A percentile compares a stretch with the other conserved stretches of the same genome.
These are phyloP conservation scores for Syngnathus scovelli DNA, from an alignment of 2,113 vertebrate species.

Conservation along the genomic window DNA sequence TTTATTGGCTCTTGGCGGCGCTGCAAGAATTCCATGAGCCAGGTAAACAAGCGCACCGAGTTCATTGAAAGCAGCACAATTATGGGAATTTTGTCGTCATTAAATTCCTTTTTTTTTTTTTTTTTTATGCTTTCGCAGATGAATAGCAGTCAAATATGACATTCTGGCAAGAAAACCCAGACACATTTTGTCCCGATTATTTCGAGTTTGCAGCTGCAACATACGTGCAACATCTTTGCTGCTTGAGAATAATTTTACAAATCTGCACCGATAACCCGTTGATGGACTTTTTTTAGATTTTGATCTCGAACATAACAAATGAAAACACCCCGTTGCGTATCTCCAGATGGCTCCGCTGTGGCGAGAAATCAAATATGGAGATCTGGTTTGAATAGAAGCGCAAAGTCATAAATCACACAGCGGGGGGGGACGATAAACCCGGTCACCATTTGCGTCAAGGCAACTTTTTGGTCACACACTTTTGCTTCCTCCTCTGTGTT, in stretches of 20 bases:
- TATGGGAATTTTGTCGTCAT: slow-evolving; percentile 51
- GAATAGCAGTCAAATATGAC: slow-evolving; percentile 26
- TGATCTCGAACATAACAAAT: slow-evolving; percentile 26
- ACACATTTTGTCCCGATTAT: slow-evolving; percentile 43
- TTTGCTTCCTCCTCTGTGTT: slow-evolving; percentile 37
- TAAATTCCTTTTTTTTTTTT: slow-evolving; percentile 28
- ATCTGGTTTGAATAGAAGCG: slow-evolving; percentile 52
- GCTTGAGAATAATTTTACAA: slow-evolving; percentile 9
- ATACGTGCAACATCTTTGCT: slow-evolving; percentile 48
- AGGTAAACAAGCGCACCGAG: slow-evolving; percentile 65
- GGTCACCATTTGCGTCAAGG: slow-evolving; percentile 26
- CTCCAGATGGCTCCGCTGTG: slow-evolving; percentile 40
- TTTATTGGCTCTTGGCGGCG: slow-evolving; percentile 55
- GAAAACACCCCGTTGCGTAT: slow-evolving; percentile 37
- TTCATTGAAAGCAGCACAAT: slow-evolving; percentile 59
- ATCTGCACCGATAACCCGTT: not conserved
- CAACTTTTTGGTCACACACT: too few species aligned
- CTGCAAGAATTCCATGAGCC: slow-evolving; percentile 56
- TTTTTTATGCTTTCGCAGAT: slow-evolving; percentile 20
- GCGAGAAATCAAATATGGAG: slow-evolving; percentile 38
- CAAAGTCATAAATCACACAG: slow-evolving; percentile 38
- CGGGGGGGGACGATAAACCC: slow-evolving; percentile 34
- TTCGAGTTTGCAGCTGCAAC: slow-evolving; percentile 46
- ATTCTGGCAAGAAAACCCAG: slow-evolving; percentile 44
- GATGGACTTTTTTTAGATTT: slow-evolving; percentile 4